Evolutionary conservation across 2,888 invertebrate species (phyloP), one percentile per base, ranked within the genome.

Genomic region (Rosalia funebris): DNA sequence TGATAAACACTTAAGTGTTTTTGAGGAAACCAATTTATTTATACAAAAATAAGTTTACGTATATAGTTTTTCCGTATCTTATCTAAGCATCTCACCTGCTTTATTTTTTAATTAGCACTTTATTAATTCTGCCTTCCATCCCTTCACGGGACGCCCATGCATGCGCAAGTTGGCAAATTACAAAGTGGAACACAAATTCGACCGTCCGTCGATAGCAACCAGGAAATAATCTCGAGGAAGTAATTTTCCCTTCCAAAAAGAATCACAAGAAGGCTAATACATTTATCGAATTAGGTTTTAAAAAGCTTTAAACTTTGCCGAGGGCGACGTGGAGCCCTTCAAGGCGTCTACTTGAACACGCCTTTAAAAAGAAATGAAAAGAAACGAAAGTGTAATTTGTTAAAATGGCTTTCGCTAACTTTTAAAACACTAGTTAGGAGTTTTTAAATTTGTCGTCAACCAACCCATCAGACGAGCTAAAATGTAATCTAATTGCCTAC

Each of bases 351-450:
- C 73, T 74, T 76, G 73, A 74, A 73, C 72, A 72, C 74, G 74
- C 75, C 70, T 75, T 76, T 72, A 73, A 75, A 78, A 79, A 75
- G 77, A 77, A 79, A 77, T 75, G 76, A 77, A 79, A 79, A 77
- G 78, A 77, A 77, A 76, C 75, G 78, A 76, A 76, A 78, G 79
- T 77, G 79, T 81, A 81, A 81, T 81, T 81, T 79, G 81, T 81
- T 81, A 80, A 81, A 81, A 79, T 75, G 80, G 77, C 80, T 76
- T 75, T 76, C 74, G 75, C 75, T 77, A 81, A 80, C 79, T 81
- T 81, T 80, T 81, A 79, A 81, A 81, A 80, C 79, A 81, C 79
- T 80, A 80, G 80, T 81, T 79, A 79, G 74, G 75, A 78, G 72
- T 80, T 81, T 79, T 80, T 79, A 79, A 80, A 79, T 80, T 80